Evolutionary conservation across 2,888 invertebrate genomes (phyloP).

Genomic region (Apotomis capreana): DNA sequence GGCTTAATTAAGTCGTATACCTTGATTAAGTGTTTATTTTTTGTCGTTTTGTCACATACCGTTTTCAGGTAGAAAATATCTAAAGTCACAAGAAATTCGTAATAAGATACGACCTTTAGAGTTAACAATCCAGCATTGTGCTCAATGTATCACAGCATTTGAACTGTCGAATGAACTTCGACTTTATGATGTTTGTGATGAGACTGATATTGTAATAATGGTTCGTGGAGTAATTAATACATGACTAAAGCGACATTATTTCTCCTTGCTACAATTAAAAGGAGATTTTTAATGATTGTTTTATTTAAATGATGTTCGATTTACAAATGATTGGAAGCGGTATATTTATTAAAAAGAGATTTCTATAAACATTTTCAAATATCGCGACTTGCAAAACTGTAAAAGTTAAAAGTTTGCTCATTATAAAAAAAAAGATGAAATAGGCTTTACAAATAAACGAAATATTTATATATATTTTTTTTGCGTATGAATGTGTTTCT

Average conservation of each 20-base stretch:
- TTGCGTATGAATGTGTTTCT: too few species aligned
- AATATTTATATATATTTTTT: too few species aligned
- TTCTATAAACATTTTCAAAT: neutral
- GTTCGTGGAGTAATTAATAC: conserved; percentile 25
- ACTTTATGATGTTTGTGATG: neutral
- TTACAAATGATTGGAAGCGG: conserved; percentile 20
- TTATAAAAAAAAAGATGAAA: too few species aligned
- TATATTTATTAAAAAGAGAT: neutral
- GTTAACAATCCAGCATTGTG: neutral
- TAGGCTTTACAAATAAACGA: too few species aligned
- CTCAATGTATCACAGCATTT: conserved; percentile 26
- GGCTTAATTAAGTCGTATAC: conserved; percentile 72
- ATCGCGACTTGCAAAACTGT: too few species aligned
- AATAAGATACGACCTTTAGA: neutral
- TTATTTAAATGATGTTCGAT: conserved; percentile 29
- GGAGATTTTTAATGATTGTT: conserved; percentile 36
- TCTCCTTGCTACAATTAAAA: conserved; percentile 33
- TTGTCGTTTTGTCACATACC: conserved; percentile 56
- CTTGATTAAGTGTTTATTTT: conserved; percentile 60
- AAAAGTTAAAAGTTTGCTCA: too few species aligned
- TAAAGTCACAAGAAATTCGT: neutral
- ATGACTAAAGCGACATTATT: conserved; percentile 34
- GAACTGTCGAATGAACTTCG: neutral
- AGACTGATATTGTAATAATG: neutral
- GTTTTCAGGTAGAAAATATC: neutral